Evolutionary conservation across 1,140 invertebrate species (phyloP), one percentile per base, ranked within the genome.

Genomic region (Nymphalis io): DNA sequence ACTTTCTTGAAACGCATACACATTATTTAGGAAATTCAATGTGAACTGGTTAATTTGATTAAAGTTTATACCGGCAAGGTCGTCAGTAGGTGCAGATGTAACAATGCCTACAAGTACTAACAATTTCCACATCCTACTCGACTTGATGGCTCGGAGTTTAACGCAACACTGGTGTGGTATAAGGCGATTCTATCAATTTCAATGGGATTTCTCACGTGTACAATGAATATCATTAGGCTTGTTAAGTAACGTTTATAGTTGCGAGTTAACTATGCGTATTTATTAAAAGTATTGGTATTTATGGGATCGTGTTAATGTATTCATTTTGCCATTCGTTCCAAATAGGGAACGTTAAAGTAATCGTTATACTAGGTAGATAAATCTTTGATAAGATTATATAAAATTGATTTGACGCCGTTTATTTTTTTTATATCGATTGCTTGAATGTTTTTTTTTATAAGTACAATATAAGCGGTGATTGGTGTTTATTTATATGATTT

Each of bases 21-120:
- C 80, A 64, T 91, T 85, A 55, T 88, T 78, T 1, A 91, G 68
- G 16, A 91, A 73, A 66, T 83, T 72, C 23, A 90, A 70, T 0
- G 88, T 75, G 46, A 91, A 91, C 60, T 85, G 68, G 57, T 89
- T 91, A 4, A 90, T 74, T 2, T 80, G 73, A 10, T 77, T 70
- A 10, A 85, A 88, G 66, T 89, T 73, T 57, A 79, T 11, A 46
- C 60, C 58, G 27, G 18, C 38, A 8, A 78, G 57, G 11, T 71
- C 62, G 38, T 78, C 70, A 6, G 62, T 81, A 3, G 83, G 83
- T 18, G 85, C 76, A n/a, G 80, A 77, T 3, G 76, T 60, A 11
- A 80, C 85, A n/a, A 84, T 57, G 46, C 77, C 75, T 16, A 82
- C 62, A 23, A 85, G 72, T 33, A 68, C 67, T 15, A 86, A 55